phyloP scores from a whole-genome alignment of 2,797 vertebrate species.

The Pteronotus mesoamericanus region DNA sequence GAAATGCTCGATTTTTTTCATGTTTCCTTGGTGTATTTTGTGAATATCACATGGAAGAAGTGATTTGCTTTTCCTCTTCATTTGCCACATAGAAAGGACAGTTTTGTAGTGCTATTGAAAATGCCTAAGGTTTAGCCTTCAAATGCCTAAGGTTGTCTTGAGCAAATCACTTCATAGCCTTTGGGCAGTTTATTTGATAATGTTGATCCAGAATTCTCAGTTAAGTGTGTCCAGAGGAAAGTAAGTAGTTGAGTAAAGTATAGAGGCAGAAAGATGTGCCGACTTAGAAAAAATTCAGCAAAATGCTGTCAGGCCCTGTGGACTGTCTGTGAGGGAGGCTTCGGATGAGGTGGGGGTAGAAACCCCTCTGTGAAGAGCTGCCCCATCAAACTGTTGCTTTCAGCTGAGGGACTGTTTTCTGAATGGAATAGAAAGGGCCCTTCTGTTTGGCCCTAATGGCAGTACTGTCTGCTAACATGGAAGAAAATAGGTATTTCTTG shows the following conservation, averaged over 20 bases:
- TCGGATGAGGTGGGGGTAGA: not conserved
- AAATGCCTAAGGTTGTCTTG: not conserved
- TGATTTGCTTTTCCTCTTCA: not conserved
- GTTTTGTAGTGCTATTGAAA: not conserved
- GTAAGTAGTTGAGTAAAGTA: not conserved
- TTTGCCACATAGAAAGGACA: not conserved
- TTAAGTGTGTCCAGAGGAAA: not conserved
- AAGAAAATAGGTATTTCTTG: conserved; percentile 19
- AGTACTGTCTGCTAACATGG: not conserved
- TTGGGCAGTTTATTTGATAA: not conserved
- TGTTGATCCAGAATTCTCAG: not conserved
- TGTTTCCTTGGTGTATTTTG: conserved; percentile 14
- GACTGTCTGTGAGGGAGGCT: not conserved
- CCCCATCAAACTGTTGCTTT: not conserved
- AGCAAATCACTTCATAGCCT: not conserved
- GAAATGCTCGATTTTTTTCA: not conserved
- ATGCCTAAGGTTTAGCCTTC: not conserved
- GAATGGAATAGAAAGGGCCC: not conserved
- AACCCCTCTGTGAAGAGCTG: not conserved
- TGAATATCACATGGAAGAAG: not conserved
- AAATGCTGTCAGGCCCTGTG: not conserved
- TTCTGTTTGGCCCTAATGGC: not conserved
- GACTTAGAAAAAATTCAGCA: not conserved
- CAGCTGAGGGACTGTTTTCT: not conserved
- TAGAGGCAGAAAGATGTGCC: not conserved